These are phyloP conservation scores for Tokudaia muenninki DNA, from an alignment of 2,797 vertebrate genomes.

Conservation along the genomic window DNA sequence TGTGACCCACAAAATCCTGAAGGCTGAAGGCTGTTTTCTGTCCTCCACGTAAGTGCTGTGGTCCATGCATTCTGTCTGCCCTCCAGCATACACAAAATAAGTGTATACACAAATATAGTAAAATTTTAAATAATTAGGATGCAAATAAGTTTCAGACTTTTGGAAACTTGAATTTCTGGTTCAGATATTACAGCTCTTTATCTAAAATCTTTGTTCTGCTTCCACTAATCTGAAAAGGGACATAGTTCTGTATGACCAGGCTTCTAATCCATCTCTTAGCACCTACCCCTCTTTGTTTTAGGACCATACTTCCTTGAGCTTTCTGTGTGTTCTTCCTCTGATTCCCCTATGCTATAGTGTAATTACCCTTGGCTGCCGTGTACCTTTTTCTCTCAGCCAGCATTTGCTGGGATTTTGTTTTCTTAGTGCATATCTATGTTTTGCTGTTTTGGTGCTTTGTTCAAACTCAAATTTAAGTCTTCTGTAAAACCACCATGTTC, in stretches of 20 bases:
- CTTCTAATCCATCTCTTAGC: neutral
- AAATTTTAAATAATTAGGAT: constrained; percentile 45
- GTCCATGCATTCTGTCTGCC: neutral
- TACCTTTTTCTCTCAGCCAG: neutral
- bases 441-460: neutral
- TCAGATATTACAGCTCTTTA: neutral
- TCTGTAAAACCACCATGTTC: neutral
- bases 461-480: neutral
- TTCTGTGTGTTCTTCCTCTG: neutral
- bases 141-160: constrained; percentile 26
- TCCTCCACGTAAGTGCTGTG: neutral
- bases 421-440: neutral
- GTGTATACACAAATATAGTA: neutral
- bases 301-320: neutral
- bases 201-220: neutral
- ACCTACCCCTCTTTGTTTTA: neutral
- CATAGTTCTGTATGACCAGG: neutral
- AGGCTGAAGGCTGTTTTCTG: neutral
- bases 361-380: neutral
- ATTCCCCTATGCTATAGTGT: neutral
- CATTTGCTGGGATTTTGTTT: neutral
- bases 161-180: neutral
- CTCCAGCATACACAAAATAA: neutral
- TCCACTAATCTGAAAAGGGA: neutral
- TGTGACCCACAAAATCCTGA: neutral